A percentile compares a stretch with the other conserved stretches of the same genome.
phyloP scores from a whole-genome alignment of 2,888 invertebrate species.

The Troides helena region DNA sequence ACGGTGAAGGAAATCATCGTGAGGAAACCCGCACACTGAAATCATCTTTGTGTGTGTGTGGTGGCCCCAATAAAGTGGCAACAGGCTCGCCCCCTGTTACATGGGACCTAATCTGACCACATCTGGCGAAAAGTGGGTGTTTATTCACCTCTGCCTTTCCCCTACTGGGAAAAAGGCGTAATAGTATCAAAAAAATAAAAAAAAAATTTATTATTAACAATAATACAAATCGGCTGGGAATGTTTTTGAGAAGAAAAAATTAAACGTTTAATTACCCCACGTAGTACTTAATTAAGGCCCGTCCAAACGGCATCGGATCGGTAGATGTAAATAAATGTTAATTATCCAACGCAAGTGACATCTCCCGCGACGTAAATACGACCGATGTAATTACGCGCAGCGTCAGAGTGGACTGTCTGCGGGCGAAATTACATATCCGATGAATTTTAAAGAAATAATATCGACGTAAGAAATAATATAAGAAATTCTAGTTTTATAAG shows the following conservation, averaged over 20 bases:
- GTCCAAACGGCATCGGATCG: slow-evolving; percentile 12
- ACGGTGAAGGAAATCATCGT: too few relatives aligned
- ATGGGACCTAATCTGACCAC: too few relatives aligned
- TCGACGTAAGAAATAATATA: slow-evolving; percentile 7
- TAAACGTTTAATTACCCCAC: background rate
- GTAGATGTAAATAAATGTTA: slow-evolving; percentile 29
- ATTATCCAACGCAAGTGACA: slow-evolving; percentile 27
- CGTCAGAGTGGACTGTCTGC: slow-evolving; percentile 18
- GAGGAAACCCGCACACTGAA: too few relatives aligned
- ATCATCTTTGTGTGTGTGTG: too few relatives aligned
- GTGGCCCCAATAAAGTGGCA: too few relatives aligned
- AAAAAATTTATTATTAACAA: too few relatives aligned
- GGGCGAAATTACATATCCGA: slow-evolving; percentile 12
- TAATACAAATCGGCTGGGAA: too few relatives aligned
- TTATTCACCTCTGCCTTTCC: too few relatives aligned
- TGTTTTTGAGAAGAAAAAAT: background rate
- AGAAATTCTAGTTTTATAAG: background rate
- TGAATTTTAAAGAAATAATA: slow-evolving; percentile 18
- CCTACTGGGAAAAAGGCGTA: too few relatives aligned
- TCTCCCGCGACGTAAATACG: slow-evolving; percentile 27
- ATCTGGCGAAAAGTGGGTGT: too few relatives aligned
- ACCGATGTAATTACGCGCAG: slow-evolving; percentile 22
- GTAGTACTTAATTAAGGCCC: slow-evolving; percentile 17
- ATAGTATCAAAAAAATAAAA: too few relatives aligned
- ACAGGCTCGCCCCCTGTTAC: too few relatives aligned